phyloP scores from a whole-genome alignment of 2,113 vertebrate species.

The Zosterops borbonicus region DNA sequence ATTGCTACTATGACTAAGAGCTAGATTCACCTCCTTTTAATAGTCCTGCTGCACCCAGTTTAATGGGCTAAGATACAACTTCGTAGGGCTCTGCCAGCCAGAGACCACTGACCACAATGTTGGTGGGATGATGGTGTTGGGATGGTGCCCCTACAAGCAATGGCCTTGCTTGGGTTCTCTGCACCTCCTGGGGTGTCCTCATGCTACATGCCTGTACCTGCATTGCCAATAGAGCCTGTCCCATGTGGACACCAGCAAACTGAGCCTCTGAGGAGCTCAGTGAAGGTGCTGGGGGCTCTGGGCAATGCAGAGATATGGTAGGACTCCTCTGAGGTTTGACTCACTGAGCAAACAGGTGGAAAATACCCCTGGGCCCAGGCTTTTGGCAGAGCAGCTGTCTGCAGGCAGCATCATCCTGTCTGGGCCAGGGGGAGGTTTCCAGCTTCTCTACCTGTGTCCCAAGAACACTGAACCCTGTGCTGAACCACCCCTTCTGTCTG shows the following conservation, averaged over 20 bases:
- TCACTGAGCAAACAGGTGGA: neutral
- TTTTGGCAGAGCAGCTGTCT: neutral
- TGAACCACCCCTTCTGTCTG: neutral
- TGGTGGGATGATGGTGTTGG: neutral
- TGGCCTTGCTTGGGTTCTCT: neutral
- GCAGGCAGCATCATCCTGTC: fast-evolving
- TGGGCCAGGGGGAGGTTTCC: neutral
- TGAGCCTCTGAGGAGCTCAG: fast-evolving
- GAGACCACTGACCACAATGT: fast-evolving
- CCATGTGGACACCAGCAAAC: fast-evolving
- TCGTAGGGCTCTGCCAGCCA: neutral
- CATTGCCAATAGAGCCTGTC: neutral
- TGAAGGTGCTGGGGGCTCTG: neutral
- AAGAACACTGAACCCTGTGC: fast-evolving
- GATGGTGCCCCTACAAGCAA: fast-evolving
- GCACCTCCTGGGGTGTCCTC: neutral
- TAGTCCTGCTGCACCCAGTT: neutral
- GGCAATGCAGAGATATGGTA: neutral
- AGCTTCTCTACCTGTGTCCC: neutral
- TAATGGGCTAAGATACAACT: neutral
- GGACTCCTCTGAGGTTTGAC: neutral
- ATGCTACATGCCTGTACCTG: fast-evolving
- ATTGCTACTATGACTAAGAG: neutral
- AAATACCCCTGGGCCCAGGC: neutral
- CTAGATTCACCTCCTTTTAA: neutral